Conservation (phyloP, 2,797 vertebrate species). For the Tenualosa ilisha region DNA sequence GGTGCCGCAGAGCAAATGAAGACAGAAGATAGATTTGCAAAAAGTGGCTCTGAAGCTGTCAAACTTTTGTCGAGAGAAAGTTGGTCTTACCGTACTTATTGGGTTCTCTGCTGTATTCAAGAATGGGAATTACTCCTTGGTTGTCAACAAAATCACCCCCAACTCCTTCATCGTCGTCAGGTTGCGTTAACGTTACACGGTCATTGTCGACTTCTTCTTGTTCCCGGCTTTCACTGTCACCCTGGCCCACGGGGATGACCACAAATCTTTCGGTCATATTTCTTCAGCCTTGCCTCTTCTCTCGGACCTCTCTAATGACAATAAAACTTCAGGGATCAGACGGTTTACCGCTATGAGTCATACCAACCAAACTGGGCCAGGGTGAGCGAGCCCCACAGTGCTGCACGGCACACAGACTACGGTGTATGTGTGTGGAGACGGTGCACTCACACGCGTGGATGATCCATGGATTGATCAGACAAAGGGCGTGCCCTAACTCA, state of each 20-base stretch:
- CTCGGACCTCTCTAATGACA: conserved; percentile 30
- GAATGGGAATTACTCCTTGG: conserved; percentile 67
- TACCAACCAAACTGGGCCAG: conserved; percentile 25
- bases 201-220: conserved; percentile 48
- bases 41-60: neutral
- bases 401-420: conserved; percentile 26
- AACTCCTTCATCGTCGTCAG: conserved; percentile 44
- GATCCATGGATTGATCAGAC: conserved; percentile 65
- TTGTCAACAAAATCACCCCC: conserved; percentile 49
- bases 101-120: conserved; percentile 78
- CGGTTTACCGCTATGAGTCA: conserved; percentile 32
- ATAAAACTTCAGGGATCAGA: conserved; percentile 33
- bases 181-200: conserved; percentile 30
- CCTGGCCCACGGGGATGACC: conserved; percentile 71
- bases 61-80: neutral
- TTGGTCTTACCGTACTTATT: conserved; percentile 76
- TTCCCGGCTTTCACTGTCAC: conserved; percentile 39
- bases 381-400: neutral
- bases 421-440: neutral
- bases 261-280: conserved; percentile 78
- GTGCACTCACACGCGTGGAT: conserved; percentile 32
- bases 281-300: conserved; percentile 4
- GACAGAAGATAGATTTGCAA: neutral
- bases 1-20: neutral
- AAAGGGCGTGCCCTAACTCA: conserved; percentile 36